A percentile compares a stretch with the other conserved stretches of the same genome.
Conservation (phyloP, 2,797 vertebrate species). For the Clarias laeviceps region DNA sequence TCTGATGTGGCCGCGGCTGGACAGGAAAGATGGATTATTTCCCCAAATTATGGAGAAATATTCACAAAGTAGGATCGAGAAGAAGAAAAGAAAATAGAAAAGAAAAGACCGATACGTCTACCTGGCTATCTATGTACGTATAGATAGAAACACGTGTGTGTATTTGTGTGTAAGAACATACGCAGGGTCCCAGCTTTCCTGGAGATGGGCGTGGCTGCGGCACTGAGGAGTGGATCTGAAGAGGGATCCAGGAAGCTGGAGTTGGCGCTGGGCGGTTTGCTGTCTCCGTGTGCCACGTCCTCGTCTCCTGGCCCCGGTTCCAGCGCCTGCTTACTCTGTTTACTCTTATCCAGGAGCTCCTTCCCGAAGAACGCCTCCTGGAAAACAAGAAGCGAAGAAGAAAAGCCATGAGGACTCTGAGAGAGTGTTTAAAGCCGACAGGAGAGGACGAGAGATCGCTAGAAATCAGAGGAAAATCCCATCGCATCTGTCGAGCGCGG, state of each 20-base stretch:
- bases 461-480: neutral
- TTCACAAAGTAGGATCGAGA: neutral
- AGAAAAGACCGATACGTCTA: neutral
- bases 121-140: neutral
- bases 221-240: slow-evolving; percentile 75
- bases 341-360: slow-evolving; percentile 86
- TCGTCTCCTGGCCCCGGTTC: slow-evolving; percentile 67
- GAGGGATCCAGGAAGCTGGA: slow-evolving; percentile 74
- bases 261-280: slow-evolving; percentile 66
- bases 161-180: slow-evolving; percentile 63
- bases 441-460: too few species aligned
- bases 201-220: slow-evolving; percentile 67
- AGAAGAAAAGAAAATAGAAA: neutral
- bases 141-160: neutral
- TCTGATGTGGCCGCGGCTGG: slow-evolving; percentile 35
- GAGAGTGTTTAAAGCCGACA: neutral
- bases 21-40: slow-evolving; percentile 15
- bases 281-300: slow-evolving; percentile 67
- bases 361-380: slow-evolving; percentile 98
- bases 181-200: slow-evolving; percentile 80
- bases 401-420: neutral
- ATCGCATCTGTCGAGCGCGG: neutral
- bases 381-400: neutral
- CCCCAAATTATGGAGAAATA: slow-evolving; percentile 2
- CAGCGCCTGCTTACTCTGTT: slow-evolving; percentile 74